Conservation (phyloP, 2,888 invertebrate genomes). For the Stramonita haemastoma region DNA sequence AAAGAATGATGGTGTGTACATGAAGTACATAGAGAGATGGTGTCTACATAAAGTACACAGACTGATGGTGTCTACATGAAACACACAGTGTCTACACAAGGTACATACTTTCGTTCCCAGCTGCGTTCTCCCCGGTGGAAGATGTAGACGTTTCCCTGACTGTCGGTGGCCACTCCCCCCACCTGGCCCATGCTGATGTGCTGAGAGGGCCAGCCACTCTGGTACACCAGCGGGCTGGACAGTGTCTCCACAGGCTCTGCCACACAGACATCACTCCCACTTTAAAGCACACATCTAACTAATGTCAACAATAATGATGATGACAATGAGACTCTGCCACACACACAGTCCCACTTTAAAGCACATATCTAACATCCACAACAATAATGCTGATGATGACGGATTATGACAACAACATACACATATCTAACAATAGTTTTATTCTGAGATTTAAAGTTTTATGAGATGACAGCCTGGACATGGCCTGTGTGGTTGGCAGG, state of each 20-base stretch:
- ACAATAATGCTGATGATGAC: too few relatives aligned
- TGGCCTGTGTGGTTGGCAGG: too few relatives aligned
- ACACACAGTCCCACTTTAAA: not conserved
- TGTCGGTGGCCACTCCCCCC: constrained; percentile 89
- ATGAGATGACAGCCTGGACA: too few relatives aligned
- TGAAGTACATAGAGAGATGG: too few relatives aligned
- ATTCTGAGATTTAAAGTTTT: too few relatives aligned
- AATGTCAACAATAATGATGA: not conserved
- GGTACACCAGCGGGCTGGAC: constrained; percentile 48
- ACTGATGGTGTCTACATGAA: too few relatives aligned
- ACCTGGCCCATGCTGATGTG: constrained; percentile 85
- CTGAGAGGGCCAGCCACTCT: constrained; percentile 51
- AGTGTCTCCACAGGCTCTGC: constrained; percentile 15
- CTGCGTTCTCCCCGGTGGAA: constrained; percentile 89
- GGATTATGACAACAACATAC: too few relatives aligned
- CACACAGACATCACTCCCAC: not conserved
- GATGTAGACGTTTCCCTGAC: constrained; percentile 87
- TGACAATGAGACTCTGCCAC: not conserved
- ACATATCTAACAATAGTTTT: too few relatives aligned
- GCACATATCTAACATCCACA: not conserved
- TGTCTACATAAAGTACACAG: too few relatives aligned
- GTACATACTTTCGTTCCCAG: constrained; percentile 86
- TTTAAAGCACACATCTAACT: not conserved
- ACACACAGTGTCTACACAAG: too few relatives aligned
- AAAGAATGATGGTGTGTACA: too few relatives aligned